Conservation (phyloP, 2,797 vertebrate genomes). For the Eulemur mongoz region DNA sequence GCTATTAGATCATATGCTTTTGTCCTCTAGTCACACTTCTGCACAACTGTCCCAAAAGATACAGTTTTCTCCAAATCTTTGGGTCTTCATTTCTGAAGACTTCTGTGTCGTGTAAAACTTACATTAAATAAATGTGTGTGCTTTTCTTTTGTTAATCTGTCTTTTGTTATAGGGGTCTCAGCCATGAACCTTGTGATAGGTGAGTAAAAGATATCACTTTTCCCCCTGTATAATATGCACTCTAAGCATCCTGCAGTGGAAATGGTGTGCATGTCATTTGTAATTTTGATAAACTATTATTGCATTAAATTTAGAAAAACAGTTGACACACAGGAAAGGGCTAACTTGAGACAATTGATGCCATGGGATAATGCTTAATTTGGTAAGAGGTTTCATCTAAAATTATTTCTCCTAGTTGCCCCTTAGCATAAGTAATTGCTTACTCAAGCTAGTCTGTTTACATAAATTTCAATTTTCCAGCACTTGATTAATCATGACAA, state of each 20-base stretch:
- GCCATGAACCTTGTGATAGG: not conserved
- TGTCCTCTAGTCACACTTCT: not conserved
- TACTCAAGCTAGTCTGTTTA: slow-evolving; percentile 21
- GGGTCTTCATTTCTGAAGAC: not conserved
- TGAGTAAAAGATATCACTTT: not conserved
- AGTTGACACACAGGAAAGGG: not conserved
- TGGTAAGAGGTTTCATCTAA: slow-evolving; percentile 1
- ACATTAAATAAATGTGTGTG: not conserved
- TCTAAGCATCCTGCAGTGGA: not conserved
- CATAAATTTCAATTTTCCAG: slow-evolving; percentile 43
- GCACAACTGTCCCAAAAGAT: not conserved
- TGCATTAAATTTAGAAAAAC: slow-evolving; percentile 7
- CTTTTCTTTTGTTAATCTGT: not conserved
- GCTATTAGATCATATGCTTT: not conserved
- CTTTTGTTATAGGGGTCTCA: not conserved
- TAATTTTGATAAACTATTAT: not conserved
- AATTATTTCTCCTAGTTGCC: not conserved
- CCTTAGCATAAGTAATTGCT: not conserved
- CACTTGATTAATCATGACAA: slow-evolving; percentile 53
- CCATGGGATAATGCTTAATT: not conserved
- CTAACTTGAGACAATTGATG: not conserved
- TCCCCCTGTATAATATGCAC: not conserved
- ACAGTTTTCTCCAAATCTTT: not conserved
- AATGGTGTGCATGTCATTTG: not conserved
- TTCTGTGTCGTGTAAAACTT: not conserved